Conservation (phyloP, 2,113 vertebrate genomes). For the Procavia capensis region DNA sequence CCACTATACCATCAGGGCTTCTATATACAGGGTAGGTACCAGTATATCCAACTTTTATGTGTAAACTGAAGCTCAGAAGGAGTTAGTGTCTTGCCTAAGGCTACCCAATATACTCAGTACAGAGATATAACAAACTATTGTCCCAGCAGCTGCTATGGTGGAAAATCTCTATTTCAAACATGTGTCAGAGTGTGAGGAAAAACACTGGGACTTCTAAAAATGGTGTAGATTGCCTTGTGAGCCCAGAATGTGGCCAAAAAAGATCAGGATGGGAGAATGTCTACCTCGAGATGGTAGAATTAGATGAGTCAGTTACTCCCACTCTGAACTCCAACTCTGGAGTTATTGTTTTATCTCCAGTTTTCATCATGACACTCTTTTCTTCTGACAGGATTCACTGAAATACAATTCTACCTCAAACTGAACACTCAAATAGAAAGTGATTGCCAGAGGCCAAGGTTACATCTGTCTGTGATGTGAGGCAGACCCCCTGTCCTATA, state of each 20-base stretch:
- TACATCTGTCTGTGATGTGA: neutral
- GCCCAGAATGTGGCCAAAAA: neutral
- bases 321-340: neutral
- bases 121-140: neutral
- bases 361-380: neutral
- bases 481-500: neutral
- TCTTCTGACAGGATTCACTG: neutral
- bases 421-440: neutral
- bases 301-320: slow-evolving; percentile 21
- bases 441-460: neutral
- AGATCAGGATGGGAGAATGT: neutral
- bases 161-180: neutral
- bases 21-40: neutral
- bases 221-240: neutral
- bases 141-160: neutral
- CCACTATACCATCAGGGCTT: no score
- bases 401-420: neutral
- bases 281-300: neutral
- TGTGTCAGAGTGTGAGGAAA: neutral
- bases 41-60: neutral
- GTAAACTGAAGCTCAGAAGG: neutral
- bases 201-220: neutral
- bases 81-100: neutral
- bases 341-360: slow-evolving; percentile 29
- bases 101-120: neutral